phyloP scores from a whole-genome alignment of 2,888 invertebrate species.

The Acronicta aceris region DNA sequence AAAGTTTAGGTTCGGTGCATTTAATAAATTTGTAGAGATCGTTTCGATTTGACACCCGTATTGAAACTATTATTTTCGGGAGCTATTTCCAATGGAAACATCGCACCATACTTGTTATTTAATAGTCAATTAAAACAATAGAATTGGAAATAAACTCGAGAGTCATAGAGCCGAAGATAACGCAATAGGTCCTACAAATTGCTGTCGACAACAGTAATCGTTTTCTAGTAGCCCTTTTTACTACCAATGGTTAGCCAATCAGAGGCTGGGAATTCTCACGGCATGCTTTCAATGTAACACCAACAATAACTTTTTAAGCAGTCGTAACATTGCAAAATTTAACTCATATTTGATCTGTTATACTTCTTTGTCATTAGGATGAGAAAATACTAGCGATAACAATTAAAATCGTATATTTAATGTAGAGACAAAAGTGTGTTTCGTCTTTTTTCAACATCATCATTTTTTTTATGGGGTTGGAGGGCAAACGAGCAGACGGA shows the following conservation, averaged over 20 bases:
- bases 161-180: slow-evolving; percentile 27
- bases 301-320: slow-evolving; percentile 43
- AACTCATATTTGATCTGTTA: slow-evolving; percentile 51
- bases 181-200: slow-evolving; percentile 33
- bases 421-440: slow-evolving; percentile 15
- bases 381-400: slow-evolving; percentile 28
- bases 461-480: too few species aligned
- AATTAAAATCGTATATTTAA: slow-evolving; percentile 21
- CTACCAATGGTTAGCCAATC: slow-evolving; percentile 46
- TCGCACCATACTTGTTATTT: too few species aligned
- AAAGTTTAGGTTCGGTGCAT: too few species aligned
- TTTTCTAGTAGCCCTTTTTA: slow-evolving; percentile 53
- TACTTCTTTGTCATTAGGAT: slow-evolving; percentile 45
- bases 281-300: slow-evolving; percentile 43
- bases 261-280: slow-evolving; percentile 54
- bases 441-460: slow-evolving; percentile 3
- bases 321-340: slow-evolving; percentile 41
- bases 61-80: too few species aligned
- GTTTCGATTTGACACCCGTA: too few species aligned
- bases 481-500: too few species aligned
- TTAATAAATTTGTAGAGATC: too few species aligned
- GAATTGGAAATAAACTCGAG: slow-evolving; percentile 10
- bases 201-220: slow-evolving; percentile 34
- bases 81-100: too few species aligned
- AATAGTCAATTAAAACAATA: not conserved